Evolutionary conservation across 1,140 invertebrate genomes (phyloP), one percentile per base, ranked within the genome.

Genomic region (Hirudo medicinalis): DNA sequence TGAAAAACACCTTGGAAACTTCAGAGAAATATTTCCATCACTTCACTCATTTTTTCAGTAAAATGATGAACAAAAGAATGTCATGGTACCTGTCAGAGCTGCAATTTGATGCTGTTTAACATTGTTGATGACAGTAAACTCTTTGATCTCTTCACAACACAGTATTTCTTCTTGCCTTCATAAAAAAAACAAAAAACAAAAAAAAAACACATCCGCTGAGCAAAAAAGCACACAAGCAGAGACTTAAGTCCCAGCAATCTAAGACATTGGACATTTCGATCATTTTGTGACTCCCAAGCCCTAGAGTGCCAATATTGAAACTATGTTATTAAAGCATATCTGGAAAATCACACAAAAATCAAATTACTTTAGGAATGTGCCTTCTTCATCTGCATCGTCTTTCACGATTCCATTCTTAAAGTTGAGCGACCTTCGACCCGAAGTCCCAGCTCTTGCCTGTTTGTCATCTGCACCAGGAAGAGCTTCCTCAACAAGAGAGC

Each of bases 101-200:
- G 79, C 79, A 63, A 80, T 78, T 74, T 79, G 78, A 55, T 76
- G 78, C 72, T 80, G 79, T 72, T 79, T 80, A 55, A 80, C 74
- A 70, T 79, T 78, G 69, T 80, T 76, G 43, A 75, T 73, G 74
- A 77, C 76, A 5, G 79, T 78, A 74, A 79, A 79, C 69, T 78
- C 78, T 36, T 78, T 75, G 60, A 80, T 79, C 72, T 79, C 78
- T 43, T 77, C 76, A 53, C 25, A 69, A 57, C 54, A 71, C 17
- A 69, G 15, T 15, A 71, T 29, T 36, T 70, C 32, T 77, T 72
- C 69, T 78, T 76, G 29, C 57, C 73, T 70, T 22, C 29, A 63
- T n/a, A 20, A 63, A 63, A 63, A 57, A 57, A n/a, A n/a, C 2
- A 57, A 9, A 57, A 36, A 36, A 36, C 32, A 36, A 36, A 36